Evolutionary conservation across 2,113 vertebrate genomes (phyloP), one percentile per base, ranked within the genome.

Genomic region (Camelus bactrianus): DNA sequence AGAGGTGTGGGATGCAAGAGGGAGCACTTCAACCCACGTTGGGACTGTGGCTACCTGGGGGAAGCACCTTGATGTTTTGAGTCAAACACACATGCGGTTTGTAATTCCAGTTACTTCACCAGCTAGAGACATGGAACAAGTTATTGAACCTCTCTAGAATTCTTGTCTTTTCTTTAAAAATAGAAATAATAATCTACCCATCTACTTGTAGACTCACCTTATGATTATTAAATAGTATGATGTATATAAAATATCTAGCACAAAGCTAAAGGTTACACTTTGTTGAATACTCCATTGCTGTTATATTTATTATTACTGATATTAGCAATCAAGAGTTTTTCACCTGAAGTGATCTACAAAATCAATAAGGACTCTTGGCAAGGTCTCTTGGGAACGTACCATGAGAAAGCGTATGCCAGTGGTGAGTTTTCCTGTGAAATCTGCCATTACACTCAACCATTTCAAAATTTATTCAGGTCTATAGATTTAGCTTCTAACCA

Each of bases 381-480:
- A 88, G 24, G 50, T 80, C 46, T 75, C 64, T 75, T 84, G 52
- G 42, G 64, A 32, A 64, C 7, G 80, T 93, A 48, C 93, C 38
- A 64, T 4, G 32, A 88, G 80, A 94, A 67, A 84, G 16, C 26
- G 52, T 2, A 10, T 46, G 64, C 19, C 75, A 84, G 35, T 50
- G 70, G 38, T 32, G 26, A 79, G 13, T 88, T 91, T 96, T 56
- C 16, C 70, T 62, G 32, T 1, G 1, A 80, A 77, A 38, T 70
- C 16, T 72, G 54, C 30, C 65, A 87, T 83, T 54, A 83, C 16
- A 62, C 30, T 64, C 20, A 67, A 91, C 3, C 58, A 84, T 64
- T 94, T 75, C 70, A 91, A 94, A 94, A 73, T 91, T n/a, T 42
- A 50, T 83, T 91, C 67, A 64, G 32, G 50, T 62, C 76, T 81